These are phyloP conservation scores for Metellina segmentata DNA, from an alignment of 2,888 invertebrate species.

Conservation along the genomic window DNA sequence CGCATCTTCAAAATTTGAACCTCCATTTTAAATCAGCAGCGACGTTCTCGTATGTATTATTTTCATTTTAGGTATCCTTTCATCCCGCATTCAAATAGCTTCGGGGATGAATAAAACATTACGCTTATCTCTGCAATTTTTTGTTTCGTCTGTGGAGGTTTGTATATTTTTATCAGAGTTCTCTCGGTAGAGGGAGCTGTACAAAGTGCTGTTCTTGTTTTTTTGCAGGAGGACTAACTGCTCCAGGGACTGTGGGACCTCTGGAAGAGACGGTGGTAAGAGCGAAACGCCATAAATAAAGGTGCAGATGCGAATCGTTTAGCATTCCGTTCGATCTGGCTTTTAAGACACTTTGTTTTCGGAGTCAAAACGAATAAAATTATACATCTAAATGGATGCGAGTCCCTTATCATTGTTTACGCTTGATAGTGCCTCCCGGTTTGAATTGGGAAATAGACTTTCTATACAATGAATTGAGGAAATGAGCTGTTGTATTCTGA, in stretches of 20 bases:
- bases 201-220: background rate
- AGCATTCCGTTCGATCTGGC: background rate
- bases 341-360: background rate
- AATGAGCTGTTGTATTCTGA: too few relatives aligned
- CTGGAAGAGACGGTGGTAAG: background rate
- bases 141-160: background rate
- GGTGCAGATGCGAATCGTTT: background rate
- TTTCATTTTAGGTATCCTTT: constrained; percentile 9
- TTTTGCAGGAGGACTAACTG: background rate
- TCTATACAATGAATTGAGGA: too few relatives aligned
- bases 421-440: background rate
- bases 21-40: background rate
- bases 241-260: background rate
- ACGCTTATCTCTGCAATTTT: constrained; percentile 1
- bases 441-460: too few relatives aligned
- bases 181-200: background rate
- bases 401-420: background rate
- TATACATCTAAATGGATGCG: background rate
- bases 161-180: background rate
- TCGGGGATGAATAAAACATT: constrained; percentile 29
- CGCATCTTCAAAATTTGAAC: background rate
- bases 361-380: background rate
- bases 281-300: background rate
- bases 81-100: constrained; percentile 16
- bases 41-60: background rate